These are phyloP conservation scores for Gymnorhina tibicen DNA, from an alignment of 2,113 vertebrate genomes.

Conservation along the genomic window DNA sequence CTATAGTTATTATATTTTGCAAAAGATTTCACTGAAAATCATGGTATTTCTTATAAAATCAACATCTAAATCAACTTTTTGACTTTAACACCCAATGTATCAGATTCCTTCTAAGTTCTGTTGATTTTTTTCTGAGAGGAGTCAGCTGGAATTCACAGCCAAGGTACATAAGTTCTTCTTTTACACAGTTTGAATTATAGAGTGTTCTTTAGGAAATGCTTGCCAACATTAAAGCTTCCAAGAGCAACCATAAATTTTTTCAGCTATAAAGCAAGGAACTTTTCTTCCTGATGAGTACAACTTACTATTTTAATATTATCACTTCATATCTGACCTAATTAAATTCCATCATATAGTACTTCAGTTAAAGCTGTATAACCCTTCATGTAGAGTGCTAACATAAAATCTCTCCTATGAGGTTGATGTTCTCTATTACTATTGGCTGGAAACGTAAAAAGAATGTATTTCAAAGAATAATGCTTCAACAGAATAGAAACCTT, in stretches of 20 bases:
- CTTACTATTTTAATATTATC: slow-evolving; percentile 11
- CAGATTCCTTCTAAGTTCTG: background rate
- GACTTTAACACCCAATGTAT: background rate
- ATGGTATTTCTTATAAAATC: background rate
- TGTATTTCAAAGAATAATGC: background rate
- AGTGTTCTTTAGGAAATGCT: background rate
- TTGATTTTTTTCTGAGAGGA: background rate
- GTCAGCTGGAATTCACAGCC: background rate
- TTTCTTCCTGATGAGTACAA: background rate
- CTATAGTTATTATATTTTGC: background rate
- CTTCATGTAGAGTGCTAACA: background rate
- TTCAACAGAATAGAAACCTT: background rate
- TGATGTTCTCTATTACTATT: background rate
- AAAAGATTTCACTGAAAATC: background rate
- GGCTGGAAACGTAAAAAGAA: background rate
- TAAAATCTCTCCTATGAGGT: background rate
- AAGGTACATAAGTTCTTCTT: background rate
- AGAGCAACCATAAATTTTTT: background rate
- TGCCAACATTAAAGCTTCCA: background rate
- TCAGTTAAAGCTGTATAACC: background rate
- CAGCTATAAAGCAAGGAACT: background rate
- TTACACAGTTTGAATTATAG: background rate
- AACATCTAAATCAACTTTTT: background rate
- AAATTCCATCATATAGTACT: background rate
- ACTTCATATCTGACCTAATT: slow-evolving; percentile 16